Base-by-base conservation (phyloP, 2,888 invertebrate genomes). In the Vesta saturnalis region DNA sequence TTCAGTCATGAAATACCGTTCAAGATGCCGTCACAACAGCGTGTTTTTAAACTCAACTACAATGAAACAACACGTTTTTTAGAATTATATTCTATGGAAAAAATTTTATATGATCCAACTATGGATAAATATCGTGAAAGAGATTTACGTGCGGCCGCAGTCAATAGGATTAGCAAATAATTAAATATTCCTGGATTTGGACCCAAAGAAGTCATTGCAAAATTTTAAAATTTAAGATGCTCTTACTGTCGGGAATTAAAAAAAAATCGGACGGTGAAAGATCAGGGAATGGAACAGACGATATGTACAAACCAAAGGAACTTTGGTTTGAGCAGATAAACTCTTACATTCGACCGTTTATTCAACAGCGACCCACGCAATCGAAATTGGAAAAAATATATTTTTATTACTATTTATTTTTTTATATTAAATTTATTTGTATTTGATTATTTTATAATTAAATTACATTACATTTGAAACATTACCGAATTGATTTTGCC, bases 61-160 rank as follows among this genome's bases (percentile, higher is more conserved):
- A 57, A 60, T 52, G 70, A 69, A 16, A 73, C 71, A 15, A 60
- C 82, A 18, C 72, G 79, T 47, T 77, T 84, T 5, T 72, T 84
- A 18, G 77, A 79, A 1, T 72, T 82, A 5, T 83, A 82, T 71
- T 71, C 77, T 10, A 74, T 76, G 1, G 80, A 83, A 14, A 72
- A 78, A 1, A 81, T 80, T 5, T 74, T 84, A 1, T 83, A 83
- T 83, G 80, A 84, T 70, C 78, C 81, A 0, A 47, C 58, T 0
- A 30, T 30, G 30, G 30, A 10, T 5, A 5, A 30, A 30, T 30
- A 30, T 10, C 30, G 30, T 30, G 30, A 30, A 6, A 30, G 30
- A 30, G 30, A 30, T 30, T 30, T 30, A 30, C 30, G 30, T 10
- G 30, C 30, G 6, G 30, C 30, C 30, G 30, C 30, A 30, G 30